Evolutionary conservation across 2,888 invertebrate species (phyloP), one percentile per base, ranked within the genome.

Genomic region (Pycnomerus fuliginosus): DNA sequence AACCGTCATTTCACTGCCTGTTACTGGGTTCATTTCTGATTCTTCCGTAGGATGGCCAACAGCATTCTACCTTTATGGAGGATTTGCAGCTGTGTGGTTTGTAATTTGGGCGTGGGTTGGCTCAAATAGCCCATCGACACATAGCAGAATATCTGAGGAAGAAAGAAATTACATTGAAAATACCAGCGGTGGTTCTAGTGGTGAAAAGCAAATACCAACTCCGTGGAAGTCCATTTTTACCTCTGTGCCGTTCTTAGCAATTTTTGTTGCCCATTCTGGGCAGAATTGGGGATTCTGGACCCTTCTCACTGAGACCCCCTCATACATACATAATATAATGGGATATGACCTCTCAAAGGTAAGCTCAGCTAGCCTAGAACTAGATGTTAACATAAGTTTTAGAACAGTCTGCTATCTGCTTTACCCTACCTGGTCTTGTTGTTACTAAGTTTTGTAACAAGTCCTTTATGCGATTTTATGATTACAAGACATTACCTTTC

Each of bases 271-370:
- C 0, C 90, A 90, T 63, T 80, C 83, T 47, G 82, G 85, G 0
- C 86, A 90, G 51, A 83, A 80, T 58, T 85, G 90, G 80, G 90
- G 90, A 13, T 90, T 87, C 71, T 89, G 89, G 83, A 88, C 88
- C 13, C 72, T 91, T n/a, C 74, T 90, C 1, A 90, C 90, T 0
- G 85, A 90, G 67, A 84, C 88, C 60, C 91, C 91, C 0, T 80
- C 84, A 0, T 91, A 89, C 64, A 83, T 91, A 80, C 80, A 80
- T 55, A 79, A 80, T 32, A 82, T 89, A 5, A 74, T 90, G 0
- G 73, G 78, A 34, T 87, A 82, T 56, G 77, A 90, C 41, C 85
- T 90, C 15, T 80, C 84, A 65, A 72, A 79, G 52, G 87, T 87
- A 50, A 52, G 58, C 48, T 17, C 25, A 20, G 20, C 5, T 20